Conservation (phyloP, 2,113 vertebrate genomes). For the Malaclemys terrapin region DNA sequence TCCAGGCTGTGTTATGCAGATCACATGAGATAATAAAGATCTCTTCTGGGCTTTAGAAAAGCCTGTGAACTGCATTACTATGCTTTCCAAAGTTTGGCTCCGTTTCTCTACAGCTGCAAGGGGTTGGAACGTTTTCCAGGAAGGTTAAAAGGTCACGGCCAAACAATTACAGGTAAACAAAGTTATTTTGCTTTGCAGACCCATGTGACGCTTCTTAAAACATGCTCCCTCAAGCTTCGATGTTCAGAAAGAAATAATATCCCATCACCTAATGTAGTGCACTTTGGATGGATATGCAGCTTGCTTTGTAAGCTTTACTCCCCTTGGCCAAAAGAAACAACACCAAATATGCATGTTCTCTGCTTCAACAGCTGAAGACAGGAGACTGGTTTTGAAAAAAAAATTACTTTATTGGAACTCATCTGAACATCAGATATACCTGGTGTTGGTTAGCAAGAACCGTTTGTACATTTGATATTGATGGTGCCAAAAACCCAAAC, state of each 20-base stretch:
- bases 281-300: rapidly evolving
- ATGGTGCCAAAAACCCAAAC: conserved; percentile 88
- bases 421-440: conserved; percentile 96
- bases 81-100: rapidly evolving
- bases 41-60: rapidly evolving
- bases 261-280: rapidly evolving
- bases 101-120: rapidly evolving
- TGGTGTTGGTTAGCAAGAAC: conserved; percentile 91
- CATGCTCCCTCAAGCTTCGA: rapidly evolving
- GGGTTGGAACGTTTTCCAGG: neutral
- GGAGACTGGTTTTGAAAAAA: conserved; percentile 82
- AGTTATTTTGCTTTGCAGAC: neutral
- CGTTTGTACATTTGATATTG: conserved; percentile 91
- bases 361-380: conserved; percentile 56
- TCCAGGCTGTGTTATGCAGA: rapidly evolving
- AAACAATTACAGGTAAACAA: neutral
- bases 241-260: rapidly evolving
- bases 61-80: neutral
- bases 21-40: rapidly evolving
- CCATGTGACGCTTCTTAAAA: rapidly evolving
- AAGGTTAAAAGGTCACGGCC: no score
- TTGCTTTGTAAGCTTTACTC: rapidly evolving
- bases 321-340: neutral
- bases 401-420: conserved; percentile 90
- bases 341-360: rapidly evolving